These are phyloP conservation scores for Chlamydotis undulata DNA, from an alignment of 2,113 vertebrate genomes.

Conservation along the genomic window DNA sequence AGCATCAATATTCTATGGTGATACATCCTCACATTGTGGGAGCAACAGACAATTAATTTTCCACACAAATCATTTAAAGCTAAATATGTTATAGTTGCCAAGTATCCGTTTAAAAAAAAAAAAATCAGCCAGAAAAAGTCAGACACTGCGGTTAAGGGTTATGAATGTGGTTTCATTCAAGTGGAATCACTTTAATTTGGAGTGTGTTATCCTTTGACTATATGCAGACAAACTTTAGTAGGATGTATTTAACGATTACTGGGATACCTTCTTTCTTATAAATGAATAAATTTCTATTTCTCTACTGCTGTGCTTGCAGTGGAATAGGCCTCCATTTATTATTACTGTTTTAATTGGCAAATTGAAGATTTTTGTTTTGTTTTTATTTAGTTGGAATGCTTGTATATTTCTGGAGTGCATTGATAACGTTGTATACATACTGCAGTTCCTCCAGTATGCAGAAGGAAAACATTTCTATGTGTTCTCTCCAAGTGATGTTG, in stretches of 20 bases:
- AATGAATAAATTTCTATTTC: not conserved
- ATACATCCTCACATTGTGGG: not conserved
- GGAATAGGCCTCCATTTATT: not conserved
- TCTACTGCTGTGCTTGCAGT: rapidly evolving
- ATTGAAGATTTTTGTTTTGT: not conserved
- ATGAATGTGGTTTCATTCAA: not conserved
- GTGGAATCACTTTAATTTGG: not conserved
- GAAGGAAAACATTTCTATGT: not conserved
- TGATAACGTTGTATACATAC: not conserved
- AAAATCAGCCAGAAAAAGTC: not conserved
- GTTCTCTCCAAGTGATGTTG: not conserved
- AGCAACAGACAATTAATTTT: conserved; percentile 5
- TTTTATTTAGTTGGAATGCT: not conserved
- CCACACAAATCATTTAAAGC: not conserved
- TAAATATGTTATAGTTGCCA: not conserved
- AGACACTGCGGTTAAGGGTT: not conserved
- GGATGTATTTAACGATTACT: not conserved
- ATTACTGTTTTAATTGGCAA: not conserved
- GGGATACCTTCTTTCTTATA: not conserved
- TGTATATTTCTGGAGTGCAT: not conserved
- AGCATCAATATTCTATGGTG: not conserved
- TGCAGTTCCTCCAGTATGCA: not conserved
- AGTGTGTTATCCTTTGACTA: not conserved
- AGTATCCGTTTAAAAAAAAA: not conserved
- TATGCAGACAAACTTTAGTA: not conserved